Conservation (phyloP, 2,113 vertebrate genomes). For the Neoarius graeffei region DNA sequence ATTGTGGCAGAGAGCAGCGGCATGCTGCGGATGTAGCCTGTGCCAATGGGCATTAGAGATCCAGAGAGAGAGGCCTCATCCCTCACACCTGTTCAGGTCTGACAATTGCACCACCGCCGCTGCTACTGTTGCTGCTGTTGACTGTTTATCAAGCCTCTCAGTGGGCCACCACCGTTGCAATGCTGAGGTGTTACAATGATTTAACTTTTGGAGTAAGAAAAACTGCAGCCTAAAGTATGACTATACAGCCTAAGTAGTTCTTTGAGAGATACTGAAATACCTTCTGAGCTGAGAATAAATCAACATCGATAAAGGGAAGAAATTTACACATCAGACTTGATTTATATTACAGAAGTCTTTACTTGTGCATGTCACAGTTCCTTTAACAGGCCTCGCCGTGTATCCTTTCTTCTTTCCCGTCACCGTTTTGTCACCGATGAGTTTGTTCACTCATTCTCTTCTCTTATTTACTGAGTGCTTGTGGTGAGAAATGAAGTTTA, state of each 20-base stretch:
- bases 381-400: constrained; percentile 25
- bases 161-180: constrained; percentile 24
- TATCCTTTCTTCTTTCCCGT: constrained; percentile 4
- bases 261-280: constrained; percentile 61
- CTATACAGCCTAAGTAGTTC: constrained; percentile 40
- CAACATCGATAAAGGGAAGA: constrained; percentile 54
- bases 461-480: constrained; percentile 64
- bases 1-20: constrained; percentile 45
- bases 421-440: constrained; percentile 42
- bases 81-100: constrained; percentile 55
- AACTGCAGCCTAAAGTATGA: constrained; percentile 31
- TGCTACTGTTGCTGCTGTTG: constrained; percentile 27
- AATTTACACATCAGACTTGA: constrained; percentile 67
- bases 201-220: constrained; percentile 30
- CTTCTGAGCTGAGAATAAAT: constrained; percentile 64
- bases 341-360: constrained; percentile 64
- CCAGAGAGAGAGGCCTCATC: constrained; percentile 46
- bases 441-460: constrained; percentile 57
- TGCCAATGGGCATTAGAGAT: constrained; percentile 56
- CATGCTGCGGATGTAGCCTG: constrained; percentile 49
- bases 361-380: constrained; percentile 38
- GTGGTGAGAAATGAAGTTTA: constrained; percentile 60
- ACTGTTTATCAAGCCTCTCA: constrained; percentile 38
- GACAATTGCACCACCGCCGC: constrained; percentile 18
- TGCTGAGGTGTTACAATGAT: constrained; percentile 24